Percentiles rank a stretch among this genome's conserved stretches.
Conservation (phyloP, 2,888 invertebrate genomes). For the Luffia ferchaultella region DNA sequence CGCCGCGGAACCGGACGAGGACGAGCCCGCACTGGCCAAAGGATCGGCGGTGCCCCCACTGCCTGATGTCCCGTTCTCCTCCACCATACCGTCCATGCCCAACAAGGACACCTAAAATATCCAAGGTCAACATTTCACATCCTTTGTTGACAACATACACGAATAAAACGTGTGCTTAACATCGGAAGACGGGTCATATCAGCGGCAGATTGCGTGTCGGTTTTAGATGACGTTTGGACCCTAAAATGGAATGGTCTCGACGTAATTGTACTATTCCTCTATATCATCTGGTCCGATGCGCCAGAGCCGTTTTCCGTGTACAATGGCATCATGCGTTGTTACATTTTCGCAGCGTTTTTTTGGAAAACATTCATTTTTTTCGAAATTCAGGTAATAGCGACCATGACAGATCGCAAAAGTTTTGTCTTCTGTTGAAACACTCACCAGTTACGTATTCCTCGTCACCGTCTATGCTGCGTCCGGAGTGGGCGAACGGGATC, state of each 20-base stretch:
- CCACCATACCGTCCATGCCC: slow-evolving; percentile 92
- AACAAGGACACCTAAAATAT: slow-evolving; percentile 71
- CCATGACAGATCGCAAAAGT: slow-evolving; percentile 63
- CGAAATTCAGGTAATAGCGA: slow-evolving; percentile 48
- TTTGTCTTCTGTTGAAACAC: slow-evolving; percentile 68
- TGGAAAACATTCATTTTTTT: slow-evolving; percentile 45
- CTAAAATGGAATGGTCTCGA: slow-evolving; percentile 53
- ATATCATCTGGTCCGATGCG: background rate
- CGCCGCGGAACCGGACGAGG: slow-evolving; percentile 31
- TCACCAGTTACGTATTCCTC: slow-evolving; percentile 95
- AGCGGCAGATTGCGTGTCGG: background rate
- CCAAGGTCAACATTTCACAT: slow-evolving; percentile 50
- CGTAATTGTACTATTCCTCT: slow-evolving; percentile 47
- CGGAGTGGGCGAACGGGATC: slow-evolving; percentile 91
- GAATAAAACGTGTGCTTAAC: background rate
- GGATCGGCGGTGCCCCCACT: slow-evolving; percentile 46
- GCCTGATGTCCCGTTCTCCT: slow-evolving; percentile 79
- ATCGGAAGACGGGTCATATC: background rate
- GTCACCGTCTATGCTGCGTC: slow-evolving; percentile 93
- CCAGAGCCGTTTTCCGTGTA: background rate
- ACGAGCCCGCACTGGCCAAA: slow-evolving; percentile 35
- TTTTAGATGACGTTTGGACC: slow-evolving; percentile 19
- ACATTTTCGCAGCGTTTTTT: slow-evolving; percentile 13
- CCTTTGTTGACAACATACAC: background rate
- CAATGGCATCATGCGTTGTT: slow-evolving; percentile 31